Percentiles rank a stretch among this genome's conserved stretches.
phyloP scores from a whole-genome alignment of 2,797 vertebrate genomes.

The Crypturellus tataupa region DNA sequence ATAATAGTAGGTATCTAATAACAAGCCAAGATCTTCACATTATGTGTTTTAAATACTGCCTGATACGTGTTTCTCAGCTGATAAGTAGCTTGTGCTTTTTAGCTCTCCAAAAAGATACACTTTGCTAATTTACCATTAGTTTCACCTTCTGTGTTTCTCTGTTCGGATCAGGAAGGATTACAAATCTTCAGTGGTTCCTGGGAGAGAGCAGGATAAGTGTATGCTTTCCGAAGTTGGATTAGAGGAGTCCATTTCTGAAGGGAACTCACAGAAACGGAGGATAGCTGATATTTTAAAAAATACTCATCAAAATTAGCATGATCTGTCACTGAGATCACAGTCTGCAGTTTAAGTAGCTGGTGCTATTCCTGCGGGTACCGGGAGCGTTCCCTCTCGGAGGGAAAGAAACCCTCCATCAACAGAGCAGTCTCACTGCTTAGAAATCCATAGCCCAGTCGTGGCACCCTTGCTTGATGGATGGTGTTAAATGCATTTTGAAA shows the following conservation, averaged over 20 bases:
- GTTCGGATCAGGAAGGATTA: background rate
- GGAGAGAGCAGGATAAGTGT: background rate
- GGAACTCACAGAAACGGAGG: background rate
- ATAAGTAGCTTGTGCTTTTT: background rate
- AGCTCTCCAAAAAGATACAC: background rate
- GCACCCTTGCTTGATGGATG: background rate
- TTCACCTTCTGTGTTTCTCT: background rate
- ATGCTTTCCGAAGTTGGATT: background rate
- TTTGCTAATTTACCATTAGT: background rate
- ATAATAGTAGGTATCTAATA: background rate
- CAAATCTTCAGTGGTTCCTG: background rate
- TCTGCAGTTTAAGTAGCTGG: background rate
- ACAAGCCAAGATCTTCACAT: background rate
- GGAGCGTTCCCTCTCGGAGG: background rate
- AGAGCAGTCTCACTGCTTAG: background rate
- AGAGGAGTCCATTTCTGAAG: background rate
- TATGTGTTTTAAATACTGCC: accelerated
- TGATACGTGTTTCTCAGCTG: background rate
- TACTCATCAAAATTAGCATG: background rate
- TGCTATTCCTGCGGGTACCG: background rate
- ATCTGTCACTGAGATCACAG: background rate
- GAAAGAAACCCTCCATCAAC: background rate
- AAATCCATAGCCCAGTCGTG: background rate
- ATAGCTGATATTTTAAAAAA: accelerated
- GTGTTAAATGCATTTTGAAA: background rate